phyloP scores from a whole-genome alignment of 53 echinoderm and acorn worm genomes.

The Henricia sp. region DNA sequence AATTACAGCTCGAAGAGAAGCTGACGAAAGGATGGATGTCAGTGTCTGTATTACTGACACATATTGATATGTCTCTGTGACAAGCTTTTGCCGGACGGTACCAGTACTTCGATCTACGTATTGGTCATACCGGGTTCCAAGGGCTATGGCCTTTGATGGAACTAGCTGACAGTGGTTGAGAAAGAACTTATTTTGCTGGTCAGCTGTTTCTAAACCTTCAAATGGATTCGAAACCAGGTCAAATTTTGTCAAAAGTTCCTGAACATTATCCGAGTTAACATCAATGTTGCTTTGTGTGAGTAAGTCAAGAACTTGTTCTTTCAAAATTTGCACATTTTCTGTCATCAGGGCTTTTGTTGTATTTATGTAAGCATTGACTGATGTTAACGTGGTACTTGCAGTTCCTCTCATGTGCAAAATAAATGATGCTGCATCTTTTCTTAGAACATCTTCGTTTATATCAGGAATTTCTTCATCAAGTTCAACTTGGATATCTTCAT shows the following conservation, averaged over 20 bases:
- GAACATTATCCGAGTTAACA: slow-evolving; percentile 58
- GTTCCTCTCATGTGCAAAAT: slow-evolving; percentile 34
- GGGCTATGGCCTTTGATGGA: slow-evolving; percentile 16
- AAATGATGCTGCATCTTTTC: slow-evolving; percentile 18
- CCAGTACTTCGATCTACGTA: slow-evolving; percentile 54
- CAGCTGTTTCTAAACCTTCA: slow-evolving; percentile 61
- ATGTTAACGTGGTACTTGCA: slow-evolving; percentile 6
- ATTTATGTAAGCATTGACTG: slow-evolving; percentile 6
- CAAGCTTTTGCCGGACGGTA: slow-evolving; percentile 39
- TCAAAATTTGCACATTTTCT: slow-evolving; percentile 11
- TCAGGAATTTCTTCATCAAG: slow-evolving; percentile 6
- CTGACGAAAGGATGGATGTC: slow-evolving; percentile 31
- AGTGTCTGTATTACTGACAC: slow-evolving; percentile 61
- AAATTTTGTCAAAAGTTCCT: slow-evolving; percentile 49
- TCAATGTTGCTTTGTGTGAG: slow-evolving; percentile 33
- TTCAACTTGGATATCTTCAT: slow-evolving; percentile 1
- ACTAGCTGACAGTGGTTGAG: slow-evolving; percentile 50
- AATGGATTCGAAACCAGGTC: slow-evolving; percentile 57
- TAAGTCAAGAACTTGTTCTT: slow-evolving; percentile 8
- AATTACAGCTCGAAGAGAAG: slow-evolving; percentile 1
- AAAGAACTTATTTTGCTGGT: slow-evolving; percentile 67
- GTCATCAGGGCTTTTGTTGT: slow-evolving; percentile 6
- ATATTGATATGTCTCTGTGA: slow-evolving; percentile 75
- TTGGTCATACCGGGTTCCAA: slow-evolving; percentile 68
- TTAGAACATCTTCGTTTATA: not conserved